phyloP scores from a whole-genome alignment of 2,888 invertebrate species.

The Calameuta filiformis region DNA sequence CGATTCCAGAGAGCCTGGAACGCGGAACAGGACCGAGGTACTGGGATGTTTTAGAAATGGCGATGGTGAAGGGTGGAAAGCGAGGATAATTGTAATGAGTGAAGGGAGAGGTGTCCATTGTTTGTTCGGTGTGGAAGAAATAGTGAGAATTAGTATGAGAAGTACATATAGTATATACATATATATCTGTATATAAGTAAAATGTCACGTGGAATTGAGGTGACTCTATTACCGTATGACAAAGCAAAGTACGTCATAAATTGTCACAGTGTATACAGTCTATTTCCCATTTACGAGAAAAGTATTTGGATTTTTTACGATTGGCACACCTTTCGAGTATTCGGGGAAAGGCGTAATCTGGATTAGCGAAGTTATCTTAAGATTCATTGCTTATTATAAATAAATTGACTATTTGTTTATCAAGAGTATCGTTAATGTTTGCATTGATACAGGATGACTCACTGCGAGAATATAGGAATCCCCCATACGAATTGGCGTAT shows the following conservation, averaged over 20 bases:
- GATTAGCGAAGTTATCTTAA: background rate
- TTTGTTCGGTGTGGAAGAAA: background rate
- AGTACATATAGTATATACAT: background rate
- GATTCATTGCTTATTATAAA: background rate
- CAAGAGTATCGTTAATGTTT: slow-evolving; percentile 33
- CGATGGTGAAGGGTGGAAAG: background rate
- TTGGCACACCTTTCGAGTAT: background rate
- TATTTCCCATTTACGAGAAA: background rate
- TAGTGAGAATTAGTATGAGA: background rate
- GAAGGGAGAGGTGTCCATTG: background rate
- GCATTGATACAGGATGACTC: slow-evolving; percentile 40
- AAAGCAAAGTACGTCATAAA: background rate
- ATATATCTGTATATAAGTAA: background rate
- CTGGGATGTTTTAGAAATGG: background rate
- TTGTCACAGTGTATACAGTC: background rate
- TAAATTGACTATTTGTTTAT: slow-evolving; percentile 24
- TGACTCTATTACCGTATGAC: background rate
- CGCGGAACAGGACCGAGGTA: background rate
- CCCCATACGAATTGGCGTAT: slow-evolving; percentile 38
- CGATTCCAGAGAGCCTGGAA: background rate
- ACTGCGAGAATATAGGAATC: slow-evolving; percentile 35
- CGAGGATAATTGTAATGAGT: background rate
- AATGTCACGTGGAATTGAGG: background rate
- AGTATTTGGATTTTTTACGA: background rate
- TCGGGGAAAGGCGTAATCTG: background rate